Conservation (phyloP, 2,888 invertebrate genomes). For the Tenthredo notha region DNA sequence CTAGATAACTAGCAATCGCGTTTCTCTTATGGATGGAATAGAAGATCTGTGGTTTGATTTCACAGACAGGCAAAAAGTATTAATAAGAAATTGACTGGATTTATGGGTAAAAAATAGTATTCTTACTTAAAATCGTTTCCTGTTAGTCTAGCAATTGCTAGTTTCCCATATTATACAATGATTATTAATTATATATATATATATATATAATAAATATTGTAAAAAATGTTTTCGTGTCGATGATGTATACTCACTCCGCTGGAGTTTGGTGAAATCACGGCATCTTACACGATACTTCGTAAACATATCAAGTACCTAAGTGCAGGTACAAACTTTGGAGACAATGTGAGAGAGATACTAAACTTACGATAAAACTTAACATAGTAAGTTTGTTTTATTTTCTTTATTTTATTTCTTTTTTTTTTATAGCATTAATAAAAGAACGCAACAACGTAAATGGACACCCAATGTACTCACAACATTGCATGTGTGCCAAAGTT, state of each 20-base stretch:
- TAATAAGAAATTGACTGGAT: background rate
- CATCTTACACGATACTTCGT: constrained; percentile 74
- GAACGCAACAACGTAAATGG: constrained; percentile 64
- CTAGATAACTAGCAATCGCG: constrained; percentile 71
- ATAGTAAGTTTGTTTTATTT: constrained; percentile 15
- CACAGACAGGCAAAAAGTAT: background rate
- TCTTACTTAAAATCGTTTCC: background rate
- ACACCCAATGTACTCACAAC: constrained; percentile 77
- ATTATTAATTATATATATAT: constrained; percentile 53
- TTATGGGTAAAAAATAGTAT: background rate
- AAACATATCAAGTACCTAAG: constrained; percentile 75
- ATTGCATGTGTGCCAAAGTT: constrained; percentile 73
- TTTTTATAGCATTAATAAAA: constrained; percentile 24
- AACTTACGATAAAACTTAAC: constrained; percentile 39
- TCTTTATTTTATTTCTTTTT: background rate
- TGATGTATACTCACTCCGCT: constrained; percentile 74
- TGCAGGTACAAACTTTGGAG: constrained; percentile 73
- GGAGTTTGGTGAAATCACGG: constrained; percentile 71
- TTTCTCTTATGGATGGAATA: constrained; percentile 41
- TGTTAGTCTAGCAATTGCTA: constrained; percentile 64
- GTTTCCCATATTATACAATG: constrained; percentile 63
- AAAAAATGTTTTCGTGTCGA: constrained; percentile 65
- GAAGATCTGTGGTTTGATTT: too few relatives aligned
- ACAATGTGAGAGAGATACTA: constrained; percentile 66
- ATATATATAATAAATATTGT: constrained; percentile 54